Evolutionary conservation across 1,140 invertebrate species (phyloP), one percentile per base, ranked within the genome.

Genomic region (Chironomus striatipennis): DNA sequence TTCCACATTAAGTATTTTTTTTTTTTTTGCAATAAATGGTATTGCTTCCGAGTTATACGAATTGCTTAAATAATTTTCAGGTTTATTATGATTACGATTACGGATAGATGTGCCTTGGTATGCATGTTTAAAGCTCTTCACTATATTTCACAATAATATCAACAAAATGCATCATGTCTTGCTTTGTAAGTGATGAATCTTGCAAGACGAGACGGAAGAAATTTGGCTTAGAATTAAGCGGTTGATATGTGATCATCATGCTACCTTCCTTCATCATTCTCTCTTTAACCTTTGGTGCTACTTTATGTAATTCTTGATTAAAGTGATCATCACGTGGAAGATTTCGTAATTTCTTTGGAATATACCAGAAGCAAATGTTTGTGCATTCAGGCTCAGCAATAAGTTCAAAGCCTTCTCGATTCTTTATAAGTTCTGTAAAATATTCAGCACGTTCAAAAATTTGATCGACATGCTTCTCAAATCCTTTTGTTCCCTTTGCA

Each of bases 191-290:
- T 17, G 88, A 90, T 4, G 94, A 98, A 79, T 93, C 98, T 83
- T 95, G 93, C 77, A 98, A 87, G 7, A 98, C 95, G 73, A 98
- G 88, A 64, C 97, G 86, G 86, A 98, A 98, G 84, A 98, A 98
- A 82, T 98, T 95, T 0, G 93, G 92, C 75, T 89, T 83, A 75
- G 87, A 84, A 70, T 89, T 85, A 75, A 95, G 84, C 0, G 95
- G 93, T 79, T 98, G 96, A 80, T 98, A 98, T 15, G 95, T 96
- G 42, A 98, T 91, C 90, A 98, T 93, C 89, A 97, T 96, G 4
- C 90, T 91, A 4, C 97, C 97, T 80, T 93, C 89, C 79, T 93
- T 91, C 85, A 98, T 95, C 96, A 98, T 98, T 75, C 87, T 84
- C 79, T 95, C 94, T 82, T 98, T 99, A 72, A 99, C 91, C 79